Percentiles rank a stretch among this genome's conserved stretches.
These are phyloP conservation scores for Chorisops tibialis DNA, from an alignment of 2,888 invertebrate genomes.

Conservation along the genomic window DNA sequence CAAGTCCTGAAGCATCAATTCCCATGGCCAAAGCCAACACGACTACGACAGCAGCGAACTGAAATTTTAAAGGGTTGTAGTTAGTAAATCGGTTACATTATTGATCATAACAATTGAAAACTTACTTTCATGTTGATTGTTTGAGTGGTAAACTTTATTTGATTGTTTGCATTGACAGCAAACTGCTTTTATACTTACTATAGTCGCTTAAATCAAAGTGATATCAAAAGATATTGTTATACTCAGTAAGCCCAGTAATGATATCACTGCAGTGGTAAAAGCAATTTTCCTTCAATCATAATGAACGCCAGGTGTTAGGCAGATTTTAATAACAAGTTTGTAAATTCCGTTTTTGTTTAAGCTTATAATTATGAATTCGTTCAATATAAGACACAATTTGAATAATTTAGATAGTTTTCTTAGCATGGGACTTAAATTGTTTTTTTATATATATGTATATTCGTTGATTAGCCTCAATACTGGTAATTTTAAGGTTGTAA, in stretches of 20 bases:
- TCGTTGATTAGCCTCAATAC: too few relatives aligned
- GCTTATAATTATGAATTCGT: too few relatives aligned
- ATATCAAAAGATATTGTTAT: not conserved
- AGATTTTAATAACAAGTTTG: not conserved
- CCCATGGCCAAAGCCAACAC: constrained; percentile 40
- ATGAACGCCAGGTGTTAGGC: too few relatives aligned
- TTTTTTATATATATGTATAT: too few relatives aligned
- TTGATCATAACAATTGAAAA: not conserved
- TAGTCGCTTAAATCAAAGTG: not conserved
- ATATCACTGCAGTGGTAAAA: constrained; percentile 7
- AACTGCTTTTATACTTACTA: too few relatives aligned
- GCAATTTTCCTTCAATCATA: constrained; percentile 10
- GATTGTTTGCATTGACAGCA: not conserved
- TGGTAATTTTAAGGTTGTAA: too few relatives aligned
- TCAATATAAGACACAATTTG: too few relatives aligned
- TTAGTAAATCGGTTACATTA: too few relatives aligned
- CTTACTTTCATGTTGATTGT: constrained; percentile 49
- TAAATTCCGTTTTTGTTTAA: too few relatives aligned
- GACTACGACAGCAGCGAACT: constrained; percentile 44
- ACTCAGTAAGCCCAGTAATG: not conserved
- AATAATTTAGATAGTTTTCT: too few relatives aligned
- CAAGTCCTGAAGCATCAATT: constrained; percentile 36
- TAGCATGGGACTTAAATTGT: too few relatives aligned
- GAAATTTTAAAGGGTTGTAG: constrained; percentile 19
- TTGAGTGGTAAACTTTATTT: not conserved